phyloP scores from a whole-genome alignment of 2,113 vertebrate species.

The Nettapus auritus region DNA sequence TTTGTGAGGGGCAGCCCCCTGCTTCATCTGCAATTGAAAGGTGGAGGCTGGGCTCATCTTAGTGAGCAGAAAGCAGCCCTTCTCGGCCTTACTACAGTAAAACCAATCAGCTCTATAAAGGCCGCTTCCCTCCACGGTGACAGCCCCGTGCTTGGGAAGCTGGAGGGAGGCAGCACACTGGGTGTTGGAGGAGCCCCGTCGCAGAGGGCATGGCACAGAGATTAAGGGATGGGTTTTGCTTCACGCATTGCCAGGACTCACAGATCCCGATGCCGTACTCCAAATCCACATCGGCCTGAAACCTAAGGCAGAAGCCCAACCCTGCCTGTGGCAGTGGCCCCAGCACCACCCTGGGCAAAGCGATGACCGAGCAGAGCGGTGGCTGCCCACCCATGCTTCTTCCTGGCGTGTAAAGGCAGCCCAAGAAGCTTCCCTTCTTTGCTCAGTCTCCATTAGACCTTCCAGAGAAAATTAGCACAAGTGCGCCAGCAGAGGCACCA shows the following conservation, averaged over 20 bases:
- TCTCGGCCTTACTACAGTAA: not conserved
- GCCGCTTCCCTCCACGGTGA: not conserved
- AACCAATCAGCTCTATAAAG: not conserved
- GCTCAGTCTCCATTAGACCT: not conserved
- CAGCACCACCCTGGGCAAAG: not conserved
- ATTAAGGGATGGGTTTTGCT: not conserved
- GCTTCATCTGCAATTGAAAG: constrained; percentile 54
- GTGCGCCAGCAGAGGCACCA: not conserved
- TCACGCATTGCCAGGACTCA: rapidly evolving
- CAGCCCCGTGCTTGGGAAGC: not conserved
- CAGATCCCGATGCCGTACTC: not conserved
- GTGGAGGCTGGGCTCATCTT: not conserved
- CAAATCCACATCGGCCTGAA: rapidly evolving
- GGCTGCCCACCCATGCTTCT: not conserved
- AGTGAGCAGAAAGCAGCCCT: not conserved
- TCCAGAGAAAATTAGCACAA: constrained; percentile 13
- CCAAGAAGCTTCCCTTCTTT: not conserved
- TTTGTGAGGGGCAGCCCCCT: not conserved
- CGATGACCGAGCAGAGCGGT: not conserved
- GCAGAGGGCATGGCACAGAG: not conserved
- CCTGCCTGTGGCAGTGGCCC: not conserved
- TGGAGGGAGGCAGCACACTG: not conserved
- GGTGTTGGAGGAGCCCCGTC: not conserved
- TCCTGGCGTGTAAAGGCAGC: not conserved
- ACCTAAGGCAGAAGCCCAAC: not conserved